Conservation (phyloP, 2,113 vertebrate species). For the Thymallus thymallus region DNA sequence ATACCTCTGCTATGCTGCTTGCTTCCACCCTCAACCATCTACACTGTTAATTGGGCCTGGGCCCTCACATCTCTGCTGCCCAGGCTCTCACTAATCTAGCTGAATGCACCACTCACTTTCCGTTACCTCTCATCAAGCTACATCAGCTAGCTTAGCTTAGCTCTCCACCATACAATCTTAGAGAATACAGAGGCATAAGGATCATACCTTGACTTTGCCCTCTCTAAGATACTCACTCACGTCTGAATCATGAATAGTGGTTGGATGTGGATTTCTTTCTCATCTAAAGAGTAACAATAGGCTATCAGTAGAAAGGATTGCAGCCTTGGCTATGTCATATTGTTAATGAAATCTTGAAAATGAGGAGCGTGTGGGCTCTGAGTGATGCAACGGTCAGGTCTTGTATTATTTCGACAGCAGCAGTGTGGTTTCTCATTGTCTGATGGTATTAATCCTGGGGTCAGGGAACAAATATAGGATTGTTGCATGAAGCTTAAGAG, state of each 20-base stretch:
- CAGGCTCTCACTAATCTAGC: too few relatives aligned
- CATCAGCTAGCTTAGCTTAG: too few relatives aligned
- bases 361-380: constrained; percentile 5
- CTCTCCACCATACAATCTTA: too few relatives aligned
- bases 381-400: constrained; percentile 1
- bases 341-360: too few relatives aligned
- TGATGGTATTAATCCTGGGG: constrained; percentile 7
- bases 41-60: not conserved
- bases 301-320: constrained; percentile 4
- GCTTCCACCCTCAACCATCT: constrained; percentile 9
- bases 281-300: not conserved
- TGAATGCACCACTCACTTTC: too few relatives aligned
- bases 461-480: constrained; percentile 28
- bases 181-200: too few relatives aligned
- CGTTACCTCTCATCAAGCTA: too few relatives aligned
- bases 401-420: constrained; percentile 1
- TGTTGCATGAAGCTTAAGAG: constrained; percentile 8
- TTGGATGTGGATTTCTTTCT: not conserved
- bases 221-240: not conserved
- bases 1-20: constrained; percentile 7
- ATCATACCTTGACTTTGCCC: too few relatives aligned
- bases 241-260: constrained; percentile 23
- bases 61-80: too few relatives aligned
- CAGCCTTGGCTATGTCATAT: constrained; percentile 1
- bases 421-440: not conserved